Base-by-base conservation (phyloP, 2,888 invertebrate species). In the Strigamia maritima region DNA sequence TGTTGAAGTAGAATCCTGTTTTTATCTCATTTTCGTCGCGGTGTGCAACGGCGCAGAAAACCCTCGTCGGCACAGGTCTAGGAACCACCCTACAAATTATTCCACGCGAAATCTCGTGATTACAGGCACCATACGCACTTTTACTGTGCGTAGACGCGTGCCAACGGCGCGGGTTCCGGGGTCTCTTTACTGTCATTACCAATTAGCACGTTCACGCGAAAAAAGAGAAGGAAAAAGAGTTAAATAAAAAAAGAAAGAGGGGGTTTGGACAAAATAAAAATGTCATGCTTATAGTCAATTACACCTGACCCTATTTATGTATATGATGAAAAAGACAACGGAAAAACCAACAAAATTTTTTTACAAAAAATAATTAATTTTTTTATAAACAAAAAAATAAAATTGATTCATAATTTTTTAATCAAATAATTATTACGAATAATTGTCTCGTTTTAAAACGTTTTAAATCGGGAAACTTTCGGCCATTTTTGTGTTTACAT, bases 21-120 rank as follows among this genome's bases (percentile, higher is more conserved):
- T 77, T 77, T 77, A 77, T 77, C 77, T 49, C 77, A 77, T 77
- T 77, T 28, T 77, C 40, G 44, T 77, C 24, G 77, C 77, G 44
- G 77, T 77, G 77, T 77, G 49, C 77, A 77, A 26, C 44, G 40
- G 77, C 24, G 38, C 77, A 77, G 77, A 77, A 77, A 49, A 77
- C 44, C 49, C 70, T 28, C 12, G 77, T 77, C 77, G 40, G 77
- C 31, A 35, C 35, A 49, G 24, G 70, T 26, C 28, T 28, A 1
- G 4, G 70, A 26, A 28, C 26, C 70, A 24, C 70, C 26, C 70
- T 70, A 70, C 40, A 54, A 77, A 77, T 77, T 77, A 77, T 77
- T 77, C 77, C 77, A 49, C 40, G 49, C 77, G 77, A 49, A 38
- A 49, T 38, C 44, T 44, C 77, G 77, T 77, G 77, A 77, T 77